Evolutionary conservation across 2,888 invertebrate species (phyloP).

Genomic region (Cryptosula pallasiana): DNA sequence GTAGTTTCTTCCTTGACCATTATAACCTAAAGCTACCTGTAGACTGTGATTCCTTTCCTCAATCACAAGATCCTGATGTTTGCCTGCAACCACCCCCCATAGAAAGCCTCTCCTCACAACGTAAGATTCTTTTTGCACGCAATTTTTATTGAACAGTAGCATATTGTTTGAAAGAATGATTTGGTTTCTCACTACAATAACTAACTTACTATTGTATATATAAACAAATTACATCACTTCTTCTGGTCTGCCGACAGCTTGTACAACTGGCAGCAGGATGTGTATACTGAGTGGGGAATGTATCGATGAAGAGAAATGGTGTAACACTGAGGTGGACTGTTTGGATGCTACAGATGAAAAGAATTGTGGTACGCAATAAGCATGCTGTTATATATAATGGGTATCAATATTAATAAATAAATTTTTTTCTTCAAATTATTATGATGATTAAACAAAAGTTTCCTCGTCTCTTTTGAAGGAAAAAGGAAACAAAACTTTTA

Average conservation of each 20-base stretch:
- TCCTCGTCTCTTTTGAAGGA: too few relatives aligned
- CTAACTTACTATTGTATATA: too few relatives aligned
- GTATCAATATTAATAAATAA: too few relatives aligned
- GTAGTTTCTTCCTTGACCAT: conserved; percentile 13
- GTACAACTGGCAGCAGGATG: not conserved
- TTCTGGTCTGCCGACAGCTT: not conserved
- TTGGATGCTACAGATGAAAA: conserved; percentile 24
- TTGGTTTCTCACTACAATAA: not conserved
- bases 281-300: conserved; percentile 5
- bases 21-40: not conserved
- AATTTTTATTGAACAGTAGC: not conserved
- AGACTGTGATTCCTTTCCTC: not conserved
- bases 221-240: too few relatives aligned
- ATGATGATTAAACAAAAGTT: too few relatives aligned
- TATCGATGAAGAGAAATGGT: not conserved
- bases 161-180: not conserved
- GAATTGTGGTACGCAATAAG: conserved; percentile 24
- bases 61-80: not conserved
- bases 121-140: not conserved
- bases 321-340: conserved; percentile 16
- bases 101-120: not conserved
- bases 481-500: too few relatives aligned
- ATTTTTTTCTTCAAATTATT: too few relatives aligned
- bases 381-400: too few relatives aligned
- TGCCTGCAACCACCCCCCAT: not conserved